Evolutionary conservation across 2,113 vertebrate species (phyloP), one percentile per base, ranked within the genome.

Genomic region (Trichomycterus rosablanca): DNA sequence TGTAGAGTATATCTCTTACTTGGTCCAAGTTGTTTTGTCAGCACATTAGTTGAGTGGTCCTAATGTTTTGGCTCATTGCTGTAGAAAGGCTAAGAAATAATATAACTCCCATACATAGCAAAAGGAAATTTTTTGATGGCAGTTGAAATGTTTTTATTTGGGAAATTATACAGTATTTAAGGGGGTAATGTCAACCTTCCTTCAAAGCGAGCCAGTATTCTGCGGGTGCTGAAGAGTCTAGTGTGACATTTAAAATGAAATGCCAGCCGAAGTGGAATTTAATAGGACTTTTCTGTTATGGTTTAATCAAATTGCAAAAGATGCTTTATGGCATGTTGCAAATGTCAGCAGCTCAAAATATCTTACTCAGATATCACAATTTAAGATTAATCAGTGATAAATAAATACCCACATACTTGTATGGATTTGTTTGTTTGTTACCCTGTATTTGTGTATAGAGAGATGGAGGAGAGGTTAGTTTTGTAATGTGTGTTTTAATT

Each of bases 211-310:
- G 19, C 22, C 20, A 30, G 35, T 55, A 66, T 40, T 4, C 18
- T 44, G 40, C 51, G 9, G 18, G 22, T 37, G 48, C 53, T 43
- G 55, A 63, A 65, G 57, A 60, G 46, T 59, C 44, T 73, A 42
- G 70, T 74, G 54, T 74, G 72, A 70, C 72, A 74, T 74, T 74
- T 74, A 70, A 70, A 74, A 59, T 62, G 32, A 74, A 74, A 74
- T 74, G 72, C 59, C 72, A 70, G 34, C 7, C 22, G 40, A 63
- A 55, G 24, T 30, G 49, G 46, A 53, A 56, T 74, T 66, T 59
- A 70, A 70, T 67, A 63, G 58, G 35, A 32, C 20, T 62, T 57
- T 60, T 66, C 28, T 55, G 52, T 44, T 49, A 18, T 32, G 50
- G 15, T 57, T 69, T 64, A 74, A 70, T 70, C 62, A 66, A 49